These are phyloP conservation scores for Sebastes minor DNA, from an alignment of 2,797 vertebrate genomes.

Conservation along the genomic window DNA sequence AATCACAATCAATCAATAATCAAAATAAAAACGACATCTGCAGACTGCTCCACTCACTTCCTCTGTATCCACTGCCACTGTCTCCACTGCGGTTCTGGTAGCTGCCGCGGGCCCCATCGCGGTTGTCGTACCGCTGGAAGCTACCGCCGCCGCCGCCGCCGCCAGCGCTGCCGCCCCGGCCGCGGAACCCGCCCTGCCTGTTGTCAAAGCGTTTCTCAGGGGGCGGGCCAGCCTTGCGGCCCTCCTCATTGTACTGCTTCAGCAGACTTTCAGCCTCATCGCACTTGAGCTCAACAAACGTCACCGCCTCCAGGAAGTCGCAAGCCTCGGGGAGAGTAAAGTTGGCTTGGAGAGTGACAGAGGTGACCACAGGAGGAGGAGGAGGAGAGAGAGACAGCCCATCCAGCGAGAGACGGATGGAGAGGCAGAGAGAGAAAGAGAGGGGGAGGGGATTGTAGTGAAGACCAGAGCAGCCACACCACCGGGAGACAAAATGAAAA, in stretches of 20 bases:
- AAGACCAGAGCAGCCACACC: conserved; percentile 79
- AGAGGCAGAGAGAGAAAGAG: conserved; percentile 37
- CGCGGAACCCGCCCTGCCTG: conserved; percentile 82
- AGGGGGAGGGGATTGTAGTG: conserved; percentile 72
- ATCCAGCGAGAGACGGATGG: conserved; percentile 62
- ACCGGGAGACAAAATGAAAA: conserved; percentile 80
- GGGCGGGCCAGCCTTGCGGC: conserved; percentile 88
- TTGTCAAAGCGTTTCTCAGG: conserved; percentile 92
- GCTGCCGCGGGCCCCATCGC: conserved; percentile 80
- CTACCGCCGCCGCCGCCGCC: conserved; percentile 70
- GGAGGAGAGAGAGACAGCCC: conserved; percentile 43
- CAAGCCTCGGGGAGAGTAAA: conserved; percentile 89
- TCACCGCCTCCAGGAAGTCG: conserved; percentile 90
- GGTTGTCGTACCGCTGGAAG: conserved; percentile 87
- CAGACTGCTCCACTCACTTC: conserved; percentile 59
- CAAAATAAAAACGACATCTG: too few relatives aligned
- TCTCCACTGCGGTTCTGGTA: conserved; percentile 81
- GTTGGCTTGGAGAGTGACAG: conserved; percentile 85
- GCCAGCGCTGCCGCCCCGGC: conserved; percentile 74
- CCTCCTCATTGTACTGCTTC: conserved; percentile 93
- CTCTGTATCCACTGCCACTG: conserved; percentile 76
- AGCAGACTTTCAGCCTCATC: conserved; percentile 88
- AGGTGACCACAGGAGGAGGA: conserved; percentile 35
- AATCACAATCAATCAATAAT: not conserved
- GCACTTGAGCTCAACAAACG: conserved; percentile 84